phyloP scores from a whole-genome alignment of 2,113 vertebrate genomes.

The Thalassoma bifasciatum region DNA sequence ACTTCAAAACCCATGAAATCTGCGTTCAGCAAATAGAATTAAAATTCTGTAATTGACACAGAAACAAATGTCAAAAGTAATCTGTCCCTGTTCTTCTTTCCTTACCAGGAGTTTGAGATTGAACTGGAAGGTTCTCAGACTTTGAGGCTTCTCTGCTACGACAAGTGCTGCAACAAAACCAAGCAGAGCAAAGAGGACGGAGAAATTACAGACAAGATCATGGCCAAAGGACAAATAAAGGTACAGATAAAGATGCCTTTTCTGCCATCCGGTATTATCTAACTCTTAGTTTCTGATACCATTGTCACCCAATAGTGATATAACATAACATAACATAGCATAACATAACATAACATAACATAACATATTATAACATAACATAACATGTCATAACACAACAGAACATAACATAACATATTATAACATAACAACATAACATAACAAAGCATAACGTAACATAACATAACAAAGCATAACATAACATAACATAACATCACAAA shows the following conservation, averaged over 20 bases:
- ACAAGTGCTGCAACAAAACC: constrained; percentile 90
- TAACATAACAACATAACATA: too few relatives aligned
- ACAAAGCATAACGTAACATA: too few relatives aligned
- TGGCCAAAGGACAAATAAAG: constrained; percentile 94
- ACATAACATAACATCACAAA: too few relatives aligned
- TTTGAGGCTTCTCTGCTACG: constrained; percentile 92
- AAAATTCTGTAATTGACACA: background rate
- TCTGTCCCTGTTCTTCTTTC: constrained; percentile 10
- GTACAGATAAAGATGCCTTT: constrained; percentile 76
- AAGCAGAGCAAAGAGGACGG: constrained; percentile 90
- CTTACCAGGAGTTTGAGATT: constrained; percentile 94
- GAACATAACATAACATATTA: too few relatives aligned
- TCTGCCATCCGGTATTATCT: too few relatives aligned
- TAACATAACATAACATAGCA: too few relatives aligned
- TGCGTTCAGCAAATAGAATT: background rate
- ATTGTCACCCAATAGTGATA: too few relatives aligned
- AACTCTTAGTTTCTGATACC: too few relatives aligned
- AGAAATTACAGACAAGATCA: constrained; percentile 88
- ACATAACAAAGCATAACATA: too few relatives aligned
- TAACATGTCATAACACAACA: too few relatives aligned
- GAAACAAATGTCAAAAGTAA: background rate
- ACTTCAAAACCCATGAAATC: background rate
- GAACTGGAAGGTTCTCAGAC: constrained; percentile 96
- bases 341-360: too few relatives aligned
- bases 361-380: too few relatives aligned